Conservation (phyloP, 1,140 invertebrate genomes). For the Meteorus sp. region DNA sequence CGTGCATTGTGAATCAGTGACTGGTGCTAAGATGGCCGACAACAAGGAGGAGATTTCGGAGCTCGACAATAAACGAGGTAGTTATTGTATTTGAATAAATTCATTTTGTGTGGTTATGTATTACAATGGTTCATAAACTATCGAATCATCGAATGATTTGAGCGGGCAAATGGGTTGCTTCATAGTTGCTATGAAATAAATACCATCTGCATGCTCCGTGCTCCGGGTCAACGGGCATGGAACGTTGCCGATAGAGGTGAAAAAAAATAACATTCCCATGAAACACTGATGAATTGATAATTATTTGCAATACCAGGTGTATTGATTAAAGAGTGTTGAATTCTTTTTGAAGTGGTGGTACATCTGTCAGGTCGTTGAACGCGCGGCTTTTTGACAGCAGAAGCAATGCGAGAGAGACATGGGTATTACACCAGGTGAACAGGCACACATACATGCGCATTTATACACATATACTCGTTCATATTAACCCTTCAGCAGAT, state of each 20-base stretch:
- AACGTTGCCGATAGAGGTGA: slow-evolving; percentile 24
- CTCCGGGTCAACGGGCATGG: slow-evolving; percentile 28
- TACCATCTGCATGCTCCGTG: slow-evolving; percentile 41
- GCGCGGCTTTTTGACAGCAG: slow-evolving; percentile 24
- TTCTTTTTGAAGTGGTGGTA: neutral
- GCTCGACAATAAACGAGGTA: slow-evolving; percentile 63
- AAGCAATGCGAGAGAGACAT: slow-evolving; percentile 1
- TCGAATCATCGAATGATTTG: neutral
- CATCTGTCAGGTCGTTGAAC: slow-evolving; percentile 24
- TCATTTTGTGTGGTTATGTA: slow-evolving; percentile 19
- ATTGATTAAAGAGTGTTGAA: neutral
- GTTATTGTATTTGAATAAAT: slow-evolving; percentile 32
- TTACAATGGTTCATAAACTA: neutral
- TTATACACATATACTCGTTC: too few species aligned
- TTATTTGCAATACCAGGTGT: neutral
- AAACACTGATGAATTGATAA: neutral
- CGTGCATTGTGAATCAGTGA: slow-evolving; percentile 56
- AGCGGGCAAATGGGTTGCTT: neutral
- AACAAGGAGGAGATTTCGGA: slow-evolving; percentile 63
- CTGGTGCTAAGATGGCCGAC: slow-evolving; percentile 66
- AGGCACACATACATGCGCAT: neutral
- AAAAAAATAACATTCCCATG: slow-evolving; percentile 15
- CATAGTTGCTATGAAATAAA: slow-evolving; percentile 36
- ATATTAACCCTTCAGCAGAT: too few species aligned
- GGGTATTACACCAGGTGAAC: slow-evolving; percentile 18